Evolutionary conservation across 35 echinoderm and acorn worm genomes (phyloP), one percentile per base, ranked within the genome.

Genomic region (Nesometra sesokonis): DNA sequence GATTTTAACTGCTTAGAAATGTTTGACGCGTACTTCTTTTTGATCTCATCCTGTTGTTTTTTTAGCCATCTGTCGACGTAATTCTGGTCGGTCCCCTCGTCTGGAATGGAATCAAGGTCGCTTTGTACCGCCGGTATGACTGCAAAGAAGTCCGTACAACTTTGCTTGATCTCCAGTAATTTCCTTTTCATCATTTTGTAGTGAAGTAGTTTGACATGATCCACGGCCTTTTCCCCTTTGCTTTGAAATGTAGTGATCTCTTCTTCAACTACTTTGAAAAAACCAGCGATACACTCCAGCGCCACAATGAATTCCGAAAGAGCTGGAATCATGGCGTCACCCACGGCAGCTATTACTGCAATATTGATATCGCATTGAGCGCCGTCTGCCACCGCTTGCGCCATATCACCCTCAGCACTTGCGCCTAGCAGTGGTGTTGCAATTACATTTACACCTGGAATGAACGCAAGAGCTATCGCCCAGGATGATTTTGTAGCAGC

Each of bases 161-260:
- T 21, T 78, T 27, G 32, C 30, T 77, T 33, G 0, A 86, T 86
- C 57, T 77, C 34, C 32, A 19, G 5, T 36, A 57, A 46, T 77
- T 77, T 86, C 17, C 30, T 86, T n/a, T 86, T 77, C 85, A 86
- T 86, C 9, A 86, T 86, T 19, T 33, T 86, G 47, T 77, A 78
- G 35, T 86, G 85, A 3, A 77, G 17, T 33, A 31, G 4, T 27
- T 31, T 57, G 27, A 32, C 5, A 23, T 86, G 15, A 1, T 86
- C 57, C n/a, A 29, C 23, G 19, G 27, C 84, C 3, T 29, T 21
- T 33, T 34, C 84, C 31, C 67, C 85, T n/a, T 36, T 86, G 57
- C 21, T 34, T 33, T 77, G 85, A 27, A 86, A 77, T 77, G 13
- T 77, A 35, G 57, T 36, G 19, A 86, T 30, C 29, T 77, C 46